These are phyloP conservation scores for Alouatta palliata DNA, from an alignment of 2,113 vertebrate species.

Conservation along the genomic window DNA sequence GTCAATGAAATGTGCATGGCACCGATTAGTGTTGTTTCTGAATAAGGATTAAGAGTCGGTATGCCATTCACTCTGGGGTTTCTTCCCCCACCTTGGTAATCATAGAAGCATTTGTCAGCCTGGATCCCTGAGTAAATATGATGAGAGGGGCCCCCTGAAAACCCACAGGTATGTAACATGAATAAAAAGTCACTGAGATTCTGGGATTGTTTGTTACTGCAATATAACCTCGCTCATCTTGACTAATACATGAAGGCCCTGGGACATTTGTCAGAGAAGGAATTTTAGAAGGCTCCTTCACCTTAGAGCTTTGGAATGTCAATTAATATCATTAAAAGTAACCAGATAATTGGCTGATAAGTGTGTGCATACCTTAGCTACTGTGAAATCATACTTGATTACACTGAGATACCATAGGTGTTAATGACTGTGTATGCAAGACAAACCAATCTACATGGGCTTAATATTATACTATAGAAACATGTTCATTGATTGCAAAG, in stretches of 20 bases:
- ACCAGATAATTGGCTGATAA: not conserved
- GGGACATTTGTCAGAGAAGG: not conserved
- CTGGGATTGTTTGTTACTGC: not conserved
- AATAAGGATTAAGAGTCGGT: not conserved
- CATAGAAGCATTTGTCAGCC: not conserved
- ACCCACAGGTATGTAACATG: not conserved
- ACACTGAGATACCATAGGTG: not conserved
- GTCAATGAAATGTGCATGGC: not conserved
- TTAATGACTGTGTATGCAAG: not conserved
- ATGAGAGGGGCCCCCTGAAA: not conserved
- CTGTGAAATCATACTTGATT: not conserved
- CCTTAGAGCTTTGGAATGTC: not conserved
- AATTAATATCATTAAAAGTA: slow-evolving; percentile 18
- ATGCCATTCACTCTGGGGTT: not conserved
- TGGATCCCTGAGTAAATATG: not conserved
- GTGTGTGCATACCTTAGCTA: not conserved
- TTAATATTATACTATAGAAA: not conserved
- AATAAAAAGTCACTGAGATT: not conserved
- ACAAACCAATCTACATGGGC: not conserved
- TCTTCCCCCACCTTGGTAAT: not conserved
- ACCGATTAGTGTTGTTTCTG: not conserved
- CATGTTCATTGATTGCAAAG: not conserved
- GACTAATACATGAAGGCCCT: not conserved
- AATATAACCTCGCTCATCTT: not conserved
- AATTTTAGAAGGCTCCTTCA: not conserved